phyloP scores from a whole-genome alignment of 2,888 invertebrate species.

The Orgyia antiqua region DNA sequence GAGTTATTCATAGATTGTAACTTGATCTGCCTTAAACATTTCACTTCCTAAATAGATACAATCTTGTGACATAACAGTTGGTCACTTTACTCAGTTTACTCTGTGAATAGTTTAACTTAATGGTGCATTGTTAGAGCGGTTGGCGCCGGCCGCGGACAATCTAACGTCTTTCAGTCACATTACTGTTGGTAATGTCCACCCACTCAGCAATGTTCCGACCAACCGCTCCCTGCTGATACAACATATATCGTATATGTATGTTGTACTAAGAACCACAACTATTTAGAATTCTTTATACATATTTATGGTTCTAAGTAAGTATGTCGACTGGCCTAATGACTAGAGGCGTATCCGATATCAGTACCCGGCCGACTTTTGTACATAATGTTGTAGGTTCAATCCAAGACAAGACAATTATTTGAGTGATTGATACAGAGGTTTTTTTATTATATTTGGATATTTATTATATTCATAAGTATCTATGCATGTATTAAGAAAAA shows the following conservation, averaged over 20 bases:
- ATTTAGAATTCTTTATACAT: neutral
- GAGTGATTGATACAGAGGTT: no score
- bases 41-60: slow-evolving; percentile 6
- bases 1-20: neutral
- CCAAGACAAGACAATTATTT: no score
- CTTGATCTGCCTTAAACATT: neutral
- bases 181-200: slow-evolving; percentile 42
- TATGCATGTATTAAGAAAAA: no score
- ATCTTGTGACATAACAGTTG: slow-evolving; percentile 16
- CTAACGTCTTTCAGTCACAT: slow-evolving; percentile 35
- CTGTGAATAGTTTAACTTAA: slow-evolving; percentile 37
- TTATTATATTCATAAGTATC: no score
- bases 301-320: neutral
- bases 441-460: no score
- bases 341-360: no score
- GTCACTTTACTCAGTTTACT: slow-evolving; percentile 26
- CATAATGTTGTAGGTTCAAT: no score
- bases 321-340: neutral
- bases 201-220: slow-evolving; percentile 22
- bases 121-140: slow-evolving; percentile 41
- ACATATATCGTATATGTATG: slow-evolving; percentile 13
- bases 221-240: slow-evolving; percentile 29
- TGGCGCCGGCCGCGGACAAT: slow-evolving; percentile 29
- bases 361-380: no score
- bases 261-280: neutral